Evolutionary conservation across 1,140 invertebrate species (phyloP), one percentile per base, ranked within the genome.

Genomic region (Hydropsyche tenuis): DNA sequence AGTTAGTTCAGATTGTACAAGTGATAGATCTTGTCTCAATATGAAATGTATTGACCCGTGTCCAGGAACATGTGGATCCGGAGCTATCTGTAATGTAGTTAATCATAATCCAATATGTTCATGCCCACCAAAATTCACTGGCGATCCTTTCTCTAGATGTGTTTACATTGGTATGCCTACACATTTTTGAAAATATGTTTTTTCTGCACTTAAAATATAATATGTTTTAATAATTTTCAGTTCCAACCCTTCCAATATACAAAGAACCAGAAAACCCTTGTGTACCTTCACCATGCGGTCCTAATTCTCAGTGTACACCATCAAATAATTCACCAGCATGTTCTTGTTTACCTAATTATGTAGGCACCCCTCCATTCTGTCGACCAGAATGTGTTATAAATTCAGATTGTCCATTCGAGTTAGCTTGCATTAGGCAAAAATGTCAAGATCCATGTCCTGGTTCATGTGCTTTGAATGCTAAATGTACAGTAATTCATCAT

Each of bases 21-120:
- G 89, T 2, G 85, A 87, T 75, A 86, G 87, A 81, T 90, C 91
- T 25, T 94, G 92, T 79, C 87, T 89, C 73, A 91, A 90, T 80
- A 87, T 87, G 74, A 91, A 90, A 82, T 94, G 92, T 78, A 85
- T 89, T 72, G 88, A 93, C 81, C 91, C 92, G 16, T 94, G 92
- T 79, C 87, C 88, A 46, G 91, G 91, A 76, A 88, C 88, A 20
- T 92, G 91, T 80, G 92, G 91, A 6, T 81, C 89, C 27, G 86
- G 86, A 77, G 88, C 92, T 1, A 82, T 87, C 70, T 93, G 92
- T 80, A 85, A 89, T 82, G 89, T 93, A 42, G 87, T 91, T 12
- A 91, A 90, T 81, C 92, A 94, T 78, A 92, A 89, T 83, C 92
- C 92, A 0, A 89, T 93, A 60, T 94, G 92, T 82, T 89, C 86